phyloP scores from a whole-genome alignment of 2,888 invertebrate species.

The Penaeus monodon region DNA sequence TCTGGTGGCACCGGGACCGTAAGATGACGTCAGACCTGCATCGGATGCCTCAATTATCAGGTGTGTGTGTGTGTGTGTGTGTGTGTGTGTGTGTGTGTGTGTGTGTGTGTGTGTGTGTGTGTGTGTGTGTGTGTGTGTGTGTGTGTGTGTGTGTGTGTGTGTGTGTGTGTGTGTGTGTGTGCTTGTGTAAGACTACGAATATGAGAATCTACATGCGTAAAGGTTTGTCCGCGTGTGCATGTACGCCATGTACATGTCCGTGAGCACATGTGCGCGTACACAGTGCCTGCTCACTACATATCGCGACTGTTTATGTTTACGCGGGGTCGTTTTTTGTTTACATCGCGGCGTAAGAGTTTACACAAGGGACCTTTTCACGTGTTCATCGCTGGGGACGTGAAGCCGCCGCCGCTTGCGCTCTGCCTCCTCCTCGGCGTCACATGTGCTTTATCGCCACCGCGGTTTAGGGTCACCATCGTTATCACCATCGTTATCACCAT shows the following conservation, averaged over 20 bases:
- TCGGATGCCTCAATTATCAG: background rate
- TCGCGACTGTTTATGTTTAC: conserved; percentile 3
- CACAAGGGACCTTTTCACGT: too few species aligned
- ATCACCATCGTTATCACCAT: too few species aligned
- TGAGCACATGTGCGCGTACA: background rate
- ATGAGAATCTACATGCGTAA: background rate
- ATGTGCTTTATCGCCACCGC: too few species aligned
- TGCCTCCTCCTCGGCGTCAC: too few species aligned
- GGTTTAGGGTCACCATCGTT: too few species aligned
- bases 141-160: conserved; percentile 2
- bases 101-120: background rate
- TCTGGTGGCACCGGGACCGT: too few species aligned
- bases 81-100: background rate
- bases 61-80: background rate
- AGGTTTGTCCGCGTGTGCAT: background rate
- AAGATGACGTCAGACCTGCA: background rate
- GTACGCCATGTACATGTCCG: background rate
- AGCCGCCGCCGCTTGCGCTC: too few species aligned
- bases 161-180: background rate
- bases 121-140: conserved; percentile 10
- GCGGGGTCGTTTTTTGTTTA: background rate
- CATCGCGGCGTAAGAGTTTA: too few species aligned
- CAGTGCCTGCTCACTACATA: background rate
- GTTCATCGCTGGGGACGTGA: too few species aligned
- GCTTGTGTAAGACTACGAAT: background rate